Percentiles rank a stretch among this genome's conserved stretches.
Evolutionary conservation across 2,113 vertebrate genomes (phyloP).

Genomic region (Callochromis pleurospilus): DNA sequence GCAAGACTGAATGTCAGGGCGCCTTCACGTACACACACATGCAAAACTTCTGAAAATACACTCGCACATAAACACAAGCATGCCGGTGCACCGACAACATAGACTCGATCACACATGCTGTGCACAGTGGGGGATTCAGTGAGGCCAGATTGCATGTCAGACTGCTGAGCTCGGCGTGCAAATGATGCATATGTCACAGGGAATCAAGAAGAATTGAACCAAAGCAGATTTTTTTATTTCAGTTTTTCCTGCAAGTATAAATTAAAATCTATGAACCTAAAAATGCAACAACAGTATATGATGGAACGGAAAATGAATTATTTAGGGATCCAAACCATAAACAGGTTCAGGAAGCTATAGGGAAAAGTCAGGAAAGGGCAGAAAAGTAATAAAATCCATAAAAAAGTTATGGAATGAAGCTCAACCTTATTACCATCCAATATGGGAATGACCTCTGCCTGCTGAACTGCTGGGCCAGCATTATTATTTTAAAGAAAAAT

Average conservation of each 20-base stretch:
- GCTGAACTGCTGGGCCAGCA: constrained; percentile 17
- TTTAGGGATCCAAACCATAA: not conserved
- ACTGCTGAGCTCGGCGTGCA: constrained; percentile 32
- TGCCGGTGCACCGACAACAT: not conserved
- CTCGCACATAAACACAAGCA: not conserved
- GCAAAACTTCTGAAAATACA: not conserved
- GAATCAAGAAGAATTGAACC: constrained; percentile 5
- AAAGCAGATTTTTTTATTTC: not conserved
- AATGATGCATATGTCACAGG: constrained; percentile 14
- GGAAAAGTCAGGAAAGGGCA: not conserved
- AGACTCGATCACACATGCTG: not conserved
- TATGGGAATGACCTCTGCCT: not conserved
- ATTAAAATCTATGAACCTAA: not conserved
- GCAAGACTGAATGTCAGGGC: not conserved
- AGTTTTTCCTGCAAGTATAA: not conserved
- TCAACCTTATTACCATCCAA: constrained; percentile 24
- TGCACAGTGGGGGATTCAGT: constrained; percentile 1
- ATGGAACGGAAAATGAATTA: not conserved
- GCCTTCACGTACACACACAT: not conserved
- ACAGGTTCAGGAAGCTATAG: not conserved
- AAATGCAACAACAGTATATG: not conserved
- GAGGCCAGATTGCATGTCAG: constrained; percentile 30
- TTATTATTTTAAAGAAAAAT: constrained; percentile 17
- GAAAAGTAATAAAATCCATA: constrained; percentile 29
- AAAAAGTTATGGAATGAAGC: constrained; percentile 18